Conservation (phyloP, 2,888 invertebrate genomes). For the Coelinius sp. region DNA sequence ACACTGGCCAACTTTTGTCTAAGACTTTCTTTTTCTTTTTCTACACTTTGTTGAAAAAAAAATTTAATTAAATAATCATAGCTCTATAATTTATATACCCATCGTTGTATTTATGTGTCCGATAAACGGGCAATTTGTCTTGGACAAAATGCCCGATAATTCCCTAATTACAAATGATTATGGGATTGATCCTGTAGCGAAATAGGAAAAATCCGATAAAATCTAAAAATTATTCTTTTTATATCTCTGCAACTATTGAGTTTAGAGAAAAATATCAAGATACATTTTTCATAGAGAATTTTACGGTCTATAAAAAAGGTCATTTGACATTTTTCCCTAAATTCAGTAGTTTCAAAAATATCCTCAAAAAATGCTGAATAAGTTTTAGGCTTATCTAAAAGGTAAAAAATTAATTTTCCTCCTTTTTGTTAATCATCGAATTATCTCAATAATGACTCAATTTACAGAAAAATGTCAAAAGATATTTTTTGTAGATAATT, state of each 20-base stretch:
- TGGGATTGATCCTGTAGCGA: background rate
- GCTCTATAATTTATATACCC: slow-evolving; percentile 29
- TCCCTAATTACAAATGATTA: background rate
- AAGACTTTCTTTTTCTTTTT: background rate
- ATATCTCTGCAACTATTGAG: background rate
- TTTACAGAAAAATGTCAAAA: no score
- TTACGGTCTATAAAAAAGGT: no score
- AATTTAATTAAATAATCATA: slow-evolving; percentile 25
- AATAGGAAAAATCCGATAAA: background rate
- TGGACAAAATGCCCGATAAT: background rate
- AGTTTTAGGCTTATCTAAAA: no score
- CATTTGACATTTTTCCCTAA: no score
- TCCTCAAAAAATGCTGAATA: no score
- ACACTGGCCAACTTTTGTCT: slow-evolving; percentile 34
- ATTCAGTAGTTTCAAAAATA: no score
- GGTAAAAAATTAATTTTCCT: no score
- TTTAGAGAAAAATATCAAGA: background rate
- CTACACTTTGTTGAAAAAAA: slow-evolving; percentile 26
- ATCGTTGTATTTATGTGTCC: slow-evolving; percentile 27
- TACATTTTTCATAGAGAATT: background rate
- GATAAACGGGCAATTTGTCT: background rate
- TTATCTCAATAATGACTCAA: no score
- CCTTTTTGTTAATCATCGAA: no score
- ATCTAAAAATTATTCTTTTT: background rate
- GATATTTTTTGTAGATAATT: no score